A percentile compares a stretch with the other conserved stretches of the same genome.
Conservation (phyloP, 2,797 vertebrate species). For the Darevskia mixta region DNA sequence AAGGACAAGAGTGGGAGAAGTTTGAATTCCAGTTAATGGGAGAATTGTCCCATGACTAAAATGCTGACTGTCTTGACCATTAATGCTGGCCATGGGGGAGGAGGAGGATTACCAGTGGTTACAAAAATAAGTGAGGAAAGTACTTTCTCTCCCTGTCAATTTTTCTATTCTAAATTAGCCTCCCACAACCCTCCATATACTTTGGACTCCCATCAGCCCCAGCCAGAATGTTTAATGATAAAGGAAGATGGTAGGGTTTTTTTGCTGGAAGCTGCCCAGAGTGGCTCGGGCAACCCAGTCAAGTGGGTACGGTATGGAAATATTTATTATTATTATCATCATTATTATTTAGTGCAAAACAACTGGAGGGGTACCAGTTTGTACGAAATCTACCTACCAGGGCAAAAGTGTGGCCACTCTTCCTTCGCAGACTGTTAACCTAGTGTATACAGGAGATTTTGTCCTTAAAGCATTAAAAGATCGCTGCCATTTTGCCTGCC, state of each 20-base stretch:
- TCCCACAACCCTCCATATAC: neutral
- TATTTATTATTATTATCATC: too few relatives aligned
- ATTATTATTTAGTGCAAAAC: too few relatives aligned
- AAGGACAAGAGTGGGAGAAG: conserved; percentile 38
- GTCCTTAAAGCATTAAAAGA: conserved; percentile 2
- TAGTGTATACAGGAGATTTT: conserved; percentile 25
- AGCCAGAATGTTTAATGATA: neutral
- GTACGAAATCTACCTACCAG: neutral
- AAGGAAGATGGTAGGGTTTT: neutral
- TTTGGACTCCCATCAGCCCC: neutral
- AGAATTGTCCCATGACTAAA: accelerated
- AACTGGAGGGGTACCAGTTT: neutral
- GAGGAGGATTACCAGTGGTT: neutral
- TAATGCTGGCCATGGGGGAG: neutral
- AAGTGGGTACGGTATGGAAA: too few relatives aligned
- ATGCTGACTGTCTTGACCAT: neutral
- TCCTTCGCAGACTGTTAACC: neutral
- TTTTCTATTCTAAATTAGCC: neutral
- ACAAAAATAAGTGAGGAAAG: neutral
- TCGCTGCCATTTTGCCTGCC: neutral
- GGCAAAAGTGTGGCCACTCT: neutral
- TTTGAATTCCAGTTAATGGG: neutral
- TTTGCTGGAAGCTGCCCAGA: too few relatives aligned
- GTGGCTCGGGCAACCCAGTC: too few relatives aligned
- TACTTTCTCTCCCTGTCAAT: neutral